These are phyloP conservation scores for Apamea crenata DNA, from an alignment of 2,888 invertebrate species.

Conservation along the genomic window DNA sequence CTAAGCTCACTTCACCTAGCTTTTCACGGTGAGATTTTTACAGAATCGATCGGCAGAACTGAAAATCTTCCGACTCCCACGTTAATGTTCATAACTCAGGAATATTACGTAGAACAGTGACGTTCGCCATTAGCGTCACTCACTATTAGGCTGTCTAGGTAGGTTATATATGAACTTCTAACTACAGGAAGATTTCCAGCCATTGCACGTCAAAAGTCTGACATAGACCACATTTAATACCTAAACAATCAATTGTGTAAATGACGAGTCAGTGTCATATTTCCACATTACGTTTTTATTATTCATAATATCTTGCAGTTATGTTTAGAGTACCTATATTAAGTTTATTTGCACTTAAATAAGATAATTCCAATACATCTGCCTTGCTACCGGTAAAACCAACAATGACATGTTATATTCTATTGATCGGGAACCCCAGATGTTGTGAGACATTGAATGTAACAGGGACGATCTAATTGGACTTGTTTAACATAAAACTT, in stretches of 20 bases:
- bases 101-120: not conserved
- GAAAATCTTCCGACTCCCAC: not conserved
- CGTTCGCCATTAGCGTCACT: not conserved
- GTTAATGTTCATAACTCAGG: not conserved
- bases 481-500: conserved; percentile 39
- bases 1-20: too few species aligned
- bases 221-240: not conserved
- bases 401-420: conserved; percentile 40
- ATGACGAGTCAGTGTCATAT: conserved; percentile 25
- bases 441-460: conserved; percentile 21
- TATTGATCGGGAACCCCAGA: conserved; percentile 20
- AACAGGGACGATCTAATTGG: conserved; percentile 49
- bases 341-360: conserved; percentile 37
- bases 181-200: not conserved
- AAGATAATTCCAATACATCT: conserved; percentile 9
- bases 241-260: conserved; percentile 3
- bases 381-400: conserved; percentile 26
- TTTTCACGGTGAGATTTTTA: too few species aligned
- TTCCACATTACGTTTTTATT: conserved; percentile 10
- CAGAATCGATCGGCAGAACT: too few species aligned
- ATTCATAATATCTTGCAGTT: conserved; percentile 14
- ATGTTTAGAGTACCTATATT: conserved; percentile 13
- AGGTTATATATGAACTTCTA: not conserved
- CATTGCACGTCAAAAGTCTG: not conserved
- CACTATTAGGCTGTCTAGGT: not conserved